Base-by-base conservation (phyloP, 35 echinoderm and acorn worm genomes). In the Patiria miniata region DNA sequence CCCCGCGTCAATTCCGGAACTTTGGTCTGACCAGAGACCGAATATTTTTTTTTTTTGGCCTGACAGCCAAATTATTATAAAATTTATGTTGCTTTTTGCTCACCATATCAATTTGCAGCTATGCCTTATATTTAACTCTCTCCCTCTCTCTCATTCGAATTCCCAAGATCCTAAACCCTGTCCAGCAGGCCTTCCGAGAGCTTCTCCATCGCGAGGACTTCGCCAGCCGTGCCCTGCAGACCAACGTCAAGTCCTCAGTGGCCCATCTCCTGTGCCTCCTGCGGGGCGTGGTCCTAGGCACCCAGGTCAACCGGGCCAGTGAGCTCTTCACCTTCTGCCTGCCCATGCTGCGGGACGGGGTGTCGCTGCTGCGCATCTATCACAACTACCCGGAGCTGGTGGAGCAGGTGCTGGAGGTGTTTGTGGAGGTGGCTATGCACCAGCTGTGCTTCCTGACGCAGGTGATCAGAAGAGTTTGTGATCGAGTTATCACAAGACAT, bases 151-250 rank as follows among this genome's bases (percentile, higher is more conserved):
- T n/a, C n/a, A n/a, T n/a, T n/a, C 39, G 17, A 12, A 42, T 29
- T 79, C 65, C 44, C 1, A 81, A 88, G 86, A 77, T 95, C 38
- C 83, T 98, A 26, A 88, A 92, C n/a, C 96, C 96, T 5, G 69
- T 98, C 26, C 96, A 95, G 40, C 81, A 92, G 8, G 77, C 87
- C 23, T 99, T 94, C 83, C 90, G 88, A 51, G 38, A 53, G 18
- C 79, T 95, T 19, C 59, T 99, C 36, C 89, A 95, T 40, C 86
- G 89, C 60, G 93, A 99, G 86, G 80, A 94, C 28, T 99, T 99
- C 86, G 82, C 86, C 52, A 29, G 85, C 0, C 87, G 83, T 21
- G 82, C 92, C 61, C 93, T 91, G 36, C 78, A 87, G 2, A 83
- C 91, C 7, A 51, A 81, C 19, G 68, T 95, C 37, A 89, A 87